phyloP scores from a whole-genome alignment of 2,888 invertebrate genomes.

The Opisthograptis luteolata region DNA sequence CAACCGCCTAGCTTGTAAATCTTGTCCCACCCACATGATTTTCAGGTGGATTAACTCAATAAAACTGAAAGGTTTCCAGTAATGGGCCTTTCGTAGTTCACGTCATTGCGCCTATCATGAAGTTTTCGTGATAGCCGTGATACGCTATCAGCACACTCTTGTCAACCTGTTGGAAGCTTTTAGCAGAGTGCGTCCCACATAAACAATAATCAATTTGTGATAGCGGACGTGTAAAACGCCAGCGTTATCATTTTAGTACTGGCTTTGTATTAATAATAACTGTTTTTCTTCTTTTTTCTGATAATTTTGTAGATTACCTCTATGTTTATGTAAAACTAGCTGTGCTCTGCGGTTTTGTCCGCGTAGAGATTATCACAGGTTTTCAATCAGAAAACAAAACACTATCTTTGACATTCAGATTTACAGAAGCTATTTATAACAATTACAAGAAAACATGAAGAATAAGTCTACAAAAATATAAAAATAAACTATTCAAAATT shows the following conservation, averaged over 20 bases:
- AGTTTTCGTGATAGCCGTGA: slow-evolving; percentile 40
- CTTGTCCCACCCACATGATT: slow-evolving; percentile 51
- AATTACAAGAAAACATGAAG: too few species aligned
- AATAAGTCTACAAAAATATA: too few species aligned
- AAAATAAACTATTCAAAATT: too few species aligned
- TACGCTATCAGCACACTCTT: slow-evolving; percentile 49
- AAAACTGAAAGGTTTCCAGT: slow-evolving; percentile 67
- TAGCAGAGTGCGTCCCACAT: slow-evolving; percentile 35
- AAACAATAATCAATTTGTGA: slow-evolving; percentile 33
- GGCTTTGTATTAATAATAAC: slow-evolving; percentile 9
- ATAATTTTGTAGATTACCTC: too few species aligned
- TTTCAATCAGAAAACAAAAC: too few species aligned
- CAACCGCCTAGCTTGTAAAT: slow-evolving; percentile 24
- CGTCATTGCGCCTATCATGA: slow-evolving; percentile 48
- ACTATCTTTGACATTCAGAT: too few species aligned
- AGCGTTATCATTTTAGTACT: slow-evolving; percentile 17
- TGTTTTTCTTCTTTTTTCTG: too few species aligned
- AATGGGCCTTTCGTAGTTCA: slow-evolving; percentile 61
- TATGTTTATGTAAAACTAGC: too few species aligned
- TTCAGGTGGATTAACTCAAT: slow-evolving; percentile 57
- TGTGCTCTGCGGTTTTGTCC: too few species aligned
- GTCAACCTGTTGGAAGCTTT: slow-evolving; percentile 44
- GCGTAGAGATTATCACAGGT: too few species aligned
- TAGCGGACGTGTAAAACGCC: slow-evolving; percentile 16
- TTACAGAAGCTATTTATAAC: too few species aligned